Evolutionary conservation across 2,888 invertebrate genomes (phyloP).

Genomic region (Melinaea menophilus): DNA sequence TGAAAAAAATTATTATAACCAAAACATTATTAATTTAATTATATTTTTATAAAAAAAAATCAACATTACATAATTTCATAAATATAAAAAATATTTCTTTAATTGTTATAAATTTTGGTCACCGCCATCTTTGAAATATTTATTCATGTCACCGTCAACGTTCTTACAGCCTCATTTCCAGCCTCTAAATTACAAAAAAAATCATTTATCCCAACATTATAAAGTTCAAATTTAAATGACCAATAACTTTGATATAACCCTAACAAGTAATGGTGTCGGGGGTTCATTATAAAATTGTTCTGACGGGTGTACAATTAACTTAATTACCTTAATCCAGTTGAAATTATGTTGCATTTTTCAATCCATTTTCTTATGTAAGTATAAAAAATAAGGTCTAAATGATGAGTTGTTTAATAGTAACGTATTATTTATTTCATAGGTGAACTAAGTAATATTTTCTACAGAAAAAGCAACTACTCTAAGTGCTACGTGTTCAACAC

Average conservation of each 20-base stretch:
- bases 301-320: constrained; percentile 20
- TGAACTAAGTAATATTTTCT: too few species aligned
- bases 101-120: constrained; percentile 2
- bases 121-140: constrained; percentile 14
- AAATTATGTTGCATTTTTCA: constrained; percentile 2
- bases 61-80: not conserved
- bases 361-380: not conserved
- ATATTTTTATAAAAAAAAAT: too few species aligned
- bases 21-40: too few species aligned
- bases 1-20: too few species aligned
- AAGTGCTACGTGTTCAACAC: too few species aligned
- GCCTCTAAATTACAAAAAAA: not conserved
- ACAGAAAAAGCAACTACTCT: too few species aligned
- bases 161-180: constrained; percentile 5
- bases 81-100: not conserved
- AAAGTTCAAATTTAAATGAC: constrained; percentile 2
- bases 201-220: not conserved
- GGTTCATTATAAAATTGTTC: constrained; percentile 18
- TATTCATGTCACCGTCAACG: constrained; percentile 11
- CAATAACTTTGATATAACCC: constrained; percentile 8
- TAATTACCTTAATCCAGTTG: constrained; percentile 5
- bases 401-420: not conserved
- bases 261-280: constrained; percentile 16
- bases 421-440: not conserved
- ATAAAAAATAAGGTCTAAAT: not conserved